Conservation (phyloP, 2,888 invertebrate genomes). For the Agrilus biguttatus region DNA sequence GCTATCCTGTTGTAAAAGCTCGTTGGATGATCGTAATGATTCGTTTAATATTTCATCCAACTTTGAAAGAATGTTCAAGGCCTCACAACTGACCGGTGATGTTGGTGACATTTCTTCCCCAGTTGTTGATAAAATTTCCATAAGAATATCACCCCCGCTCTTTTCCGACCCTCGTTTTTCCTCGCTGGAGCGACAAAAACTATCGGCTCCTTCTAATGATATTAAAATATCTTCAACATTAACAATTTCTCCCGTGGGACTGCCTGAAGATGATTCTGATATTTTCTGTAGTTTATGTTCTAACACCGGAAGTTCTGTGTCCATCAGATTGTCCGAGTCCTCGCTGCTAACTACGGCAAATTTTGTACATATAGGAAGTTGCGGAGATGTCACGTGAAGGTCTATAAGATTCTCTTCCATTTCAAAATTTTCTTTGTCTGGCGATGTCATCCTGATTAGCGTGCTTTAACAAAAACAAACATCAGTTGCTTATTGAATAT, state of each 20-base stretch:
- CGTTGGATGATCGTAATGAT: conserved; percentile 34
- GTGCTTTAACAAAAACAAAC: too few species aligned
- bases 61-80: conserved; percentile 41
- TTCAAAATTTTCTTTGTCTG: conserved; percentile 6
- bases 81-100: conserved; percentile 18
- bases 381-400: conserved; percentile 23
- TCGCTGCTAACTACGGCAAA: conserved; percentile 9
- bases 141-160: not conserved
- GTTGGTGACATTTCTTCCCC: conserved; percentile 1
- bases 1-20: conserved; percentile 10
- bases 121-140: too few species aligned
- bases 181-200: conserved; percentile 2
- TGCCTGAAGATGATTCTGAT: conserved; percentile 5
- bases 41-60: conserved; percentile 44
- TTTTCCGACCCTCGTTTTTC: not conserved
- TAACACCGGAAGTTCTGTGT: conserved; percentile 25
- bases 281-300: conserved; percentile 25
- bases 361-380: conserved; percentile 15
- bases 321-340: conserved; percentile 22
- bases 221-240: conserved; percentile 29
- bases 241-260: conserved; percentile 10
- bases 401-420: conserved; percentile 24
- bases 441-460: conserved; percentile 9
- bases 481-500: too few species aligned
- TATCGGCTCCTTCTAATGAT: conserved; percentile 19